Evolutionary conservation across 1,140 invertebrate species (phyloP).

Genomic region (Trinorchestia longiramus): DNA sequence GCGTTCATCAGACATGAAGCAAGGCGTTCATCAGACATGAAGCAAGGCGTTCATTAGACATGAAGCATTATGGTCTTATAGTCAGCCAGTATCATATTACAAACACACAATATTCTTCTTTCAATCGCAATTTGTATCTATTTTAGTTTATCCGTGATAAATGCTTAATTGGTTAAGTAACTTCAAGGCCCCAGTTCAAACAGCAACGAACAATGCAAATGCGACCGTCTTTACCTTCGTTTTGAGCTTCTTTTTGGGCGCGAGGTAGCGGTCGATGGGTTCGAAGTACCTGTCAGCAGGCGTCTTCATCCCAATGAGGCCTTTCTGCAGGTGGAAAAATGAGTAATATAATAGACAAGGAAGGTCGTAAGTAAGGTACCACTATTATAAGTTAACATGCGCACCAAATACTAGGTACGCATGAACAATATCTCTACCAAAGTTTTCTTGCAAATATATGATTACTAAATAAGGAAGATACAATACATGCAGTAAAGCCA

Average conservation of each 20-base stretch:
- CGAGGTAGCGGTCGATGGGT: constrained; percentile 63
- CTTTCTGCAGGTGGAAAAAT: constrained; percentile 61
- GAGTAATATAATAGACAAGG: not conserved
- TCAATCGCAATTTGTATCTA: no score
- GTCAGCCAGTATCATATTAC: no score
- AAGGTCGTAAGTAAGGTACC: no score
- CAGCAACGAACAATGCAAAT: not conserved
- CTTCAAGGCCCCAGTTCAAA: not conserved
- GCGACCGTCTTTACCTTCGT: not conserved
- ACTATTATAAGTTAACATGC: not conserved
- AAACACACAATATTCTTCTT: no score
- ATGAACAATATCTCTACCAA: not conserved
- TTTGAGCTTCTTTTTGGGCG: constrained; percentile 61
- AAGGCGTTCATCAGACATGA: no score
- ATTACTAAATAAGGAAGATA: no score
- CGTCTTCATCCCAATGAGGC: constrained; percentile 65
- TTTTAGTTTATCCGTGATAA: not conserved
- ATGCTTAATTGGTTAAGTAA: not conserved
- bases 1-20: no score
- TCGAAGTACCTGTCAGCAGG: constrained; percentile 61
- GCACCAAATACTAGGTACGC: no score
- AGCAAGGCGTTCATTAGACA: no score
- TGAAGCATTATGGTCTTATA: no score
- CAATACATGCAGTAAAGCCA: no score
- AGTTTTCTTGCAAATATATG: no score